phyloP scores from a whole-genome alignment of 2,888 invertebrate species.

The Tenthredo notha region DNA sequence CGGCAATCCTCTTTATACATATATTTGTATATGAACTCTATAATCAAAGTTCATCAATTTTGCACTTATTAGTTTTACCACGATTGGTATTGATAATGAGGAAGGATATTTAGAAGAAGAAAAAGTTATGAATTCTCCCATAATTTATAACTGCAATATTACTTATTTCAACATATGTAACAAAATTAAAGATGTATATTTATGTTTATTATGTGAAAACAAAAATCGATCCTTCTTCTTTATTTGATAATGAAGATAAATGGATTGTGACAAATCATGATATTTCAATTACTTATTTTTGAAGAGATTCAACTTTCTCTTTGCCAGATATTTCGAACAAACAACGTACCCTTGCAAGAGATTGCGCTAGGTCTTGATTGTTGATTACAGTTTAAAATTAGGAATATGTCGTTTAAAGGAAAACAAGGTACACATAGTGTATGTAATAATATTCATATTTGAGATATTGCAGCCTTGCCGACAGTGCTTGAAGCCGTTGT shows the following conservation, averaged over 20 bases:
- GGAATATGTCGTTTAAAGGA: neutral
- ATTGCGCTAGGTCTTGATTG: neutral
- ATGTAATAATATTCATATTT: neutral
- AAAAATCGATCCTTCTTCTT: neutral
- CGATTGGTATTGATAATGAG: constrained; percentile 1
- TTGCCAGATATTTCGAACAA: constrained; percentile 49
- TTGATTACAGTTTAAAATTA: constrained; percentile 17
- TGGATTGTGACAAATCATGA: constrained; percentile 18
- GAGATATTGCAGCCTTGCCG: neutral
- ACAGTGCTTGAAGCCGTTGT: neutral
- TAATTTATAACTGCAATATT: constrained; percentile 27
- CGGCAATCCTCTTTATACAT: neutral
- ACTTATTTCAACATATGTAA: constrained; percentile 14
- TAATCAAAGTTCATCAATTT: constrained; percentile 2
- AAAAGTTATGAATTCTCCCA: neutral
- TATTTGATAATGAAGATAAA: constrained; percentile 10
- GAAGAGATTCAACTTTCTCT: constrained; percentile 47
- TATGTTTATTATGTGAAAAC: neutral
- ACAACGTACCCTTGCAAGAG: constrained; percentile 48
- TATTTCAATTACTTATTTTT: constrained; percentile 6
- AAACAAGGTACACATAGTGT: neutral
- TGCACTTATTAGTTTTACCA: constrained; percentile 37
- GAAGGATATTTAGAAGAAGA: neutral
- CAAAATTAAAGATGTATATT: constrained; percentile 14
- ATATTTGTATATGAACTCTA: constrained; percentile 2